Conservation (phyloP, 2,888 invertebrate species). For the Drosophila austrosaltans region DNA sequence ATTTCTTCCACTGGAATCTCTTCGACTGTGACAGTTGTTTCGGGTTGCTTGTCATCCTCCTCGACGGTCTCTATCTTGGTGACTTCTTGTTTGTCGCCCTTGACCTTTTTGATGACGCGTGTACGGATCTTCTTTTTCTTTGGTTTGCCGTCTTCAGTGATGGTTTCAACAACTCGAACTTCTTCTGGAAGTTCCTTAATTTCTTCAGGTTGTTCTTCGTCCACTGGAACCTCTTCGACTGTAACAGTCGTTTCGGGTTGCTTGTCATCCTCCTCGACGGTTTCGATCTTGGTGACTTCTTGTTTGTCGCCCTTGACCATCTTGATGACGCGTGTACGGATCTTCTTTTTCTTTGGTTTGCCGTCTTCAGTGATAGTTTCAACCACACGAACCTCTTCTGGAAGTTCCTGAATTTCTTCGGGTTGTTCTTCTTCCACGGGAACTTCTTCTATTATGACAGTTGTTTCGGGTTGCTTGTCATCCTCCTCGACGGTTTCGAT, state of each 20-base stretch:
- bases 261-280: constrained; percentile 13
- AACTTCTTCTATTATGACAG: too few species aligned
- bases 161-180: constrained; percentile 1
- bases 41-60: constrained; percentile 11
- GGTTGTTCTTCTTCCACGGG: too few species aligned
- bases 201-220: constrained; percentile 1
- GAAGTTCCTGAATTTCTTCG: too few species aligned
- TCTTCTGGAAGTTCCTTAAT: constrained; percentile 16
- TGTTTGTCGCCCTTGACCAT: constrained; percentile 20
- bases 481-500: too few species aligned
- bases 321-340: constrained; percentile 15
- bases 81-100: constrained; percentile 22
- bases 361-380: not conserved
- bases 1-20: constrained; percentile 11
- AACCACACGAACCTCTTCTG: too few species aligned
- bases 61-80: constrained; percentile 19
- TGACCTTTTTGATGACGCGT: constrained; percentile 19
- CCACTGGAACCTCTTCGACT: constrained; percentile 4
- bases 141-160: constrained; percentile 13
- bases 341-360: constrained; percentile 23
- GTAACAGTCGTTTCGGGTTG: constrained; percentile 13
- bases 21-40: constrained; percentile 4
- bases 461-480: too few species aligned
- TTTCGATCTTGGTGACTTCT: constrained; percentile 22
- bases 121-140: constrained; percentile 21